A percentile compares a stretch with the other conserved stretches of the same genome.
These are phyloP conservation scores for Sinohyriopsis cumingii DNA, from an alignment of 2,888 invertebrate genomes.

Conservation along the genomic window DNA sequence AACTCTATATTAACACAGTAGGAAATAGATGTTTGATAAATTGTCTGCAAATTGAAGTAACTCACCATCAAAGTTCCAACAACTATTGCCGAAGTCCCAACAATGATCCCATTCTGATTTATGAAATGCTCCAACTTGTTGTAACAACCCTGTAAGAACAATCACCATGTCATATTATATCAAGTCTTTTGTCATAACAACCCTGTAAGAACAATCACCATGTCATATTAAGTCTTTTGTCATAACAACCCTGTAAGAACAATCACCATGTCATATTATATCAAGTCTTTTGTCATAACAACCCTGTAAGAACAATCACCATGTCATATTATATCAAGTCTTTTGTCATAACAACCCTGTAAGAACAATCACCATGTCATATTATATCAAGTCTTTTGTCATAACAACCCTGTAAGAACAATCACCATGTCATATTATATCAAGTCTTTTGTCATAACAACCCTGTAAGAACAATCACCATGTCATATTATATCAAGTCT, in stretches of 20 bases:
- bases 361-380: constrained; percentile 19
- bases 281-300: constrained; percentile 4
- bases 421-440: background rate
- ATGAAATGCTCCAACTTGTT: constrained; percentile 51
- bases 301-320: constrained; percentile 28
- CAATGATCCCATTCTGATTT: constrained; percentile 52
- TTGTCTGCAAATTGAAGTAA: constrained; percentile 1
- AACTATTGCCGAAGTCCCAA: constrained; percentile 60
- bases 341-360: constrained; percentile 14
- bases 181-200: constrained; percentile 1
- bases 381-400: background rate
- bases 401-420: constrained; percentile 33
- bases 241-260: constrained; percentile 32
- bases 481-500: background rate
- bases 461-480: constrained; percentile 29
- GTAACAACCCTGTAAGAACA: constrained; percentile 54
- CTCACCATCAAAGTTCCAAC: constrained; percentile 58
- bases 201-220: constrained; percentile 44
- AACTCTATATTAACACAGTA: no score
- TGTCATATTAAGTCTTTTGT: background rate
- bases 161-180: background rate
- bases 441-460: constrained; percentile 1
- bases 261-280: background rate
- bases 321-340: background rate
- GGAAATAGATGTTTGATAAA: no score